Evolutionary conservation across 2,113 vertebrate species (phyloP).

Genomic region (Atlantisia rogersi): DNA sequence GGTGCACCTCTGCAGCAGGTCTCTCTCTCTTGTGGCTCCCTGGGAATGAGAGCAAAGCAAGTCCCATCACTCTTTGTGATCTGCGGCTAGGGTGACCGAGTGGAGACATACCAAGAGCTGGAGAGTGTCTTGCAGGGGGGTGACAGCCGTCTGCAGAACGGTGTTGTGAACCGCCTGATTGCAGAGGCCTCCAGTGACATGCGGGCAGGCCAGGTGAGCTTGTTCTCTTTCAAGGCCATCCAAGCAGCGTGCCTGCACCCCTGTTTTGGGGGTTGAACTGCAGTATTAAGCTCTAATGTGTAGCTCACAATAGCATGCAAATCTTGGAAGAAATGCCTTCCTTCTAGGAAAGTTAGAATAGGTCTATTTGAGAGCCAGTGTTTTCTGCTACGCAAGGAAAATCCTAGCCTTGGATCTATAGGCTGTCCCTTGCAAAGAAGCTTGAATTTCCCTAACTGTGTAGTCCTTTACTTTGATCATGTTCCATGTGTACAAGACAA

Average conservation of each 20-base stretch:
- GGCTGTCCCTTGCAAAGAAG: constrained; percentile 53
- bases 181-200: neutral
- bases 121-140: neutral
- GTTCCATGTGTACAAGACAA: constrained; percentile 63
- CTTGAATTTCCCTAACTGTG: constrained; percentile 49
- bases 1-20: no score
- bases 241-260: neutral
- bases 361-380: constrained; percentile 18
- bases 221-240: neutral
- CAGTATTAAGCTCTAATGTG: neutral
- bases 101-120: neutral
- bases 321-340: constrained; percentile 25
- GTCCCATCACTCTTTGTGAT: neutral
- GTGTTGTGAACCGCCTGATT: neutral
- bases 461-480: constrained; percentile 61
- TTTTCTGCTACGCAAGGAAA: constrained; percentile 56
- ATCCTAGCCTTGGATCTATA: constrained; percentile 48
- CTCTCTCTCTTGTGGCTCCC: neutral
- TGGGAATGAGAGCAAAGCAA: neutral
- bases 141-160: neutral
- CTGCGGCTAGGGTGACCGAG: neutral
- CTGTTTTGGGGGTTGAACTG: neutral
- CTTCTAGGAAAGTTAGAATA: constrained; percentile 57
- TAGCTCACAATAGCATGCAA: constrained; percentile 12
- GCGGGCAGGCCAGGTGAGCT: neutral